Evolutionary conservation across 2,797 vertebrate species (phyloP).

Genomic region (Sus cebifrons): DNA sequence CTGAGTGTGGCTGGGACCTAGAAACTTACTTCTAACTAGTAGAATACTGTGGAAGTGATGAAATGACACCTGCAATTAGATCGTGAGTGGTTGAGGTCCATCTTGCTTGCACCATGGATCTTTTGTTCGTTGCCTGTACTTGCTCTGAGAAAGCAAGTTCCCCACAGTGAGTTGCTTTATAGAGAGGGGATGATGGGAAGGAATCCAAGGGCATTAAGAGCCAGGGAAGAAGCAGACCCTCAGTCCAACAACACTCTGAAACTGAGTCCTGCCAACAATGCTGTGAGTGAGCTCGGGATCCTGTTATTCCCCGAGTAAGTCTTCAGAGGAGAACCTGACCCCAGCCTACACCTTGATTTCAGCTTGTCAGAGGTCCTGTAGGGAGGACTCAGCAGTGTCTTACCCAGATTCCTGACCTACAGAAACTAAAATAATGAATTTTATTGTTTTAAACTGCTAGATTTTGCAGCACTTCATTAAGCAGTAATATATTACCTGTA

Average conservation of each 20-base stretch:
- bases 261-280: neutral
- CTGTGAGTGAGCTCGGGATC: neutral
- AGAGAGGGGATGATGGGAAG: neutral
- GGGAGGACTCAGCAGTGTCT: neutral
- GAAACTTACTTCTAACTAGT: neutral
- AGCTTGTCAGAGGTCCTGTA: neutral
- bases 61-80: neutral
- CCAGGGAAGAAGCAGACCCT: neutral
- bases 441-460: neutral
- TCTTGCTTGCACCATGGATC: neutral
- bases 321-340: neutral
- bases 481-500: neutral
- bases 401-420: neutral
- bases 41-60: neutral
- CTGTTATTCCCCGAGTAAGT: neutral
- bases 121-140: neutral
- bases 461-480: neutral
- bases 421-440: neutral
- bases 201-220: neutral
- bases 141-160: neutral
- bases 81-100: neutral
- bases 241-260: no score
- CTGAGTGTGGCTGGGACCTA: rapidly evolving
- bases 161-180: neutral
- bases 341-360: neutral